phyloP scores from a whole-genome alignment of 2,113 vertebrate species.

The Pluvialis apricaria region DNA sequence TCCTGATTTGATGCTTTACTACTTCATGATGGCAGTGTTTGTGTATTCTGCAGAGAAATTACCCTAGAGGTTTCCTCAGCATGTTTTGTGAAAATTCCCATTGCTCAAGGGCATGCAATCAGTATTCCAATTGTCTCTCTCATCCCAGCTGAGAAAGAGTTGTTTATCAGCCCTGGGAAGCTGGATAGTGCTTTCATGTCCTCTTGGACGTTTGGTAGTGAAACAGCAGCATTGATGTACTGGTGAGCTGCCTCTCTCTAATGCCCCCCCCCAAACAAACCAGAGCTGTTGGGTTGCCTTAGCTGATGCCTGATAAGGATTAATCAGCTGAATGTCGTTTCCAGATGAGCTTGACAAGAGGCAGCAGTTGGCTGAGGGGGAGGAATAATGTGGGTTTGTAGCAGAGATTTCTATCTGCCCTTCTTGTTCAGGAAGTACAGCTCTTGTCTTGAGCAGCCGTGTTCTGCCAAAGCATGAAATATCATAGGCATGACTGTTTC shows the following conservation, averaged over 20 bases:
- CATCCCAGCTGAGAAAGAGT: neutral
- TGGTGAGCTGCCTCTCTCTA: neutral
- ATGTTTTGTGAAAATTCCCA: constrained; percentile 22
- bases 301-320: constrained; percentile 46
- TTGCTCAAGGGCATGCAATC: constrained; percentile 46
- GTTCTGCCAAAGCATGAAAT: constrained; percentile 51
- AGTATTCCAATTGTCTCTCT: constrained; percentile 41
- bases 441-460: constrained; percentile 31
- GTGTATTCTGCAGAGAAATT: neutral
- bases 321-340: constrained; percentile 55
- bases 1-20: neutral
- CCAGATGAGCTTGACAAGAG: constrained; percentile 55
- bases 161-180: constrained; percentile 36
- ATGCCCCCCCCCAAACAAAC: neutral
- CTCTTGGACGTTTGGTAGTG: neutral
- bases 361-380: constrained; percentile 65
- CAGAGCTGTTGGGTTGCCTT: constrained; percentile 27
- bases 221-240: neutral
- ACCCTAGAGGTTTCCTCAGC: neutral
- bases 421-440: constrained; percentile 48
- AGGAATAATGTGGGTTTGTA: constrained; percentile 46
- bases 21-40: neutral
- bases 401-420: constrained; percentile 49
- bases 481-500: constrained; percentile 32
- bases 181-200: neutral